Percentiles rank a stretch among this genome's conserved stretches.
phyloP scores from a whole-genome alignment of 2,888 invertebrate species.

The Dyspetes luteomarginatus region DNA sequence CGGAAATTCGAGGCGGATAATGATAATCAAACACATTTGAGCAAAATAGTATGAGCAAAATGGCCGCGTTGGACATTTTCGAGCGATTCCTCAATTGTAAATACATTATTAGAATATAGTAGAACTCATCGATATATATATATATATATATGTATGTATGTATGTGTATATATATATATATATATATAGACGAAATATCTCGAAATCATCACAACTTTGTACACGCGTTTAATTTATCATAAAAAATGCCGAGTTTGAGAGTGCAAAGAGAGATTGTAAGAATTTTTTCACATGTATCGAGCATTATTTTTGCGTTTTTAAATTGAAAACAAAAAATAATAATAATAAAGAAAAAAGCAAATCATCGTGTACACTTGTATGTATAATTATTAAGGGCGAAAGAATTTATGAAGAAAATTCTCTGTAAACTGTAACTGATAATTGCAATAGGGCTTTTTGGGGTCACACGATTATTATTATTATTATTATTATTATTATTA shows the following conservation, averaged over 20 bases:
- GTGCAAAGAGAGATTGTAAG: slow-evolving; percentile 12
- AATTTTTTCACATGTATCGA: background rate
- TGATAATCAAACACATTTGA: slow-evolving; percentile 55
- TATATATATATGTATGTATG: background rate
- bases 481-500: background rate
- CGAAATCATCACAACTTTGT: slow-evolving; percentile 38
- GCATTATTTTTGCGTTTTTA: background rate
- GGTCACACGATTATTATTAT: slow-evolving; percentile 9
- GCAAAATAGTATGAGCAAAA: background rate
- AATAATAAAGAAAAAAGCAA: too few species aligned
- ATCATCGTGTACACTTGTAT: slow-evolving; percentile 40
- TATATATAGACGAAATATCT: background rate
- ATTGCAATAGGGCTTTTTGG: slow-evolving; percentile 27
- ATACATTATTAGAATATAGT: slow-evolving; percentile 51
- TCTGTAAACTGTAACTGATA: slow-evolving; percentile 45
- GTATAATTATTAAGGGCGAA: slow-evolving; percentile 49
- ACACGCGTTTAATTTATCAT: slow-evolving; percentile 34
- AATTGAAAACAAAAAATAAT: slow-evolving; percentile 21
- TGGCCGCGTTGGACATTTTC: slow-evolving; percentile 39
- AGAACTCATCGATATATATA: slow-evolving; percentile 28
- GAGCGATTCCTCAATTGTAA: slow-evolving; percentile 49
- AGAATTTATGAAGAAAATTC: slow-evolving; percentile 28
- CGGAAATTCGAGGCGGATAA: slow-evolving; percentile 30
- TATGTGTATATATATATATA: slow-evolving; percentile 4
- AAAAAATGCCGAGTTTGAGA: slow-evolving; percentile 7